phyloP scores from a whole-genome alignment of 1,140 invertebrate genomes.

The Leptonema lineaticorne region DNA sequence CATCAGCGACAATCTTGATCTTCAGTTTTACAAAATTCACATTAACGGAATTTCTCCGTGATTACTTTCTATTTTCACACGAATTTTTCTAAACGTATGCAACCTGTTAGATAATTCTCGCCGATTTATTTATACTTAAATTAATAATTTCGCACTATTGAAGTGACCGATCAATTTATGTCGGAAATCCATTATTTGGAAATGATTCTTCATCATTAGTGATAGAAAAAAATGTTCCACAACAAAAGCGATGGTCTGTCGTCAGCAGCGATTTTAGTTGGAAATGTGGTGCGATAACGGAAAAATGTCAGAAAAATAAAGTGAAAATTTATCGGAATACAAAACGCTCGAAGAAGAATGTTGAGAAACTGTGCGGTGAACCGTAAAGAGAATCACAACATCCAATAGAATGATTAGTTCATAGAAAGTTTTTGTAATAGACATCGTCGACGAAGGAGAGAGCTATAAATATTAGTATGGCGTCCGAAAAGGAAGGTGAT shows the following conservation, averaged over 20 bases:
- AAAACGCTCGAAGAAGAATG: neutral
- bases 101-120: neutral
- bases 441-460: neutral
- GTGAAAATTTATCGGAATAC: too few relatives aligned
- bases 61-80: constrained; percentile 10
- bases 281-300: too few relatives aligned
- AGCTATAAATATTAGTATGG: neutral
- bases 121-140: too few relatives aligned
- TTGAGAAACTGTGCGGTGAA: neutral
- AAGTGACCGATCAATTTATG: neutral
- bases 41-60: neutral
- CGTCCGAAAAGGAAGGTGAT: neutral
- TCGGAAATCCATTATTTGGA: neutral
- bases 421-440: constrained; percentile 10
- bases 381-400: neutral
- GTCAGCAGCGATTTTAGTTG: too few relatives aligned
- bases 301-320: too few relatives aligned
- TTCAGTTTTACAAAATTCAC: neutral
- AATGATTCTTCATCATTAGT: neutral
- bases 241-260: too few relatives aligned
- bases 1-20: neutral
- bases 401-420: constrained; percentile 16
- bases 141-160: neutral
- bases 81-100: neutral
- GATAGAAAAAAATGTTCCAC: too few relatives aligned